phyloP scores from a whole-genome alignment of 2,888 invertebrate species.

The Phragmatobia fuliginosa region DNA sequence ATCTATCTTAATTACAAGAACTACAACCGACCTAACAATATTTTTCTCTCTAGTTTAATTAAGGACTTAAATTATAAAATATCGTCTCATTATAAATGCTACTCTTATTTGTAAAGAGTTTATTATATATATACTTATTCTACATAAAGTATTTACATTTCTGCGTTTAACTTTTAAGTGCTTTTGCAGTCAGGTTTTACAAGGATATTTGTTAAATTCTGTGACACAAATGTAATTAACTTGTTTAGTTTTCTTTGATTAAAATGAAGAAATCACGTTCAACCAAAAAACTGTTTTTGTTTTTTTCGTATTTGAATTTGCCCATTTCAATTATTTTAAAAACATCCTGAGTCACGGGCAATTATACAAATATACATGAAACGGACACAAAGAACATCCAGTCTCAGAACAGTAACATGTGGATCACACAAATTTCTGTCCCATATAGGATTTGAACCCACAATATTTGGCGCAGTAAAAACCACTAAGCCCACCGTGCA shows the following conservation, averaged over 20 bases:
- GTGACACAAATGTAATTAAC: constrained; percentile 36
- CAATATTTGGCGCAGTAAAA: too few species aligned
- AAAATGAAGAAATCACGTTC: constrained; percentile 5
- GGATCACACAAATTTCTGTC: too few species aligned
- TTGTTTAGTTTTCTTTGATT: constrained; percentile 35
- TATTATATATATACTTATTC: constrained; percentile 8
- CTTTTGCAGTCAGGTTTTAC: constrained; percentile 57
- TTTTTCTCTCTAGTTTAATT: too few species aligned
- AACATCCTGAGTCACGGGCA: too few species aligned
- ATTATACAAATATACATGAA: too few species aligned
- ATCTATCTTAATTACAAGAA: too few species aligned
- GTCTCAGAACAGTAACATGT: too few species aligned
- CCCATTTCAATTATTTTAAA: too few species aligned
- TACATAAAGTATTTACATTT: constrained; percentile 40
- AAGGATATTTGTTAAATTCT: constrained; percentile 49
- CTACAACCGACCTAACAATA: too few species aligned
- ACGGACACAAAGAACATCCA: too few species aligned
- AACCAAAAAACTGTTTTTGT: neutral
- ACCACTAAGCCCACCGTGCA: too few species aligned
- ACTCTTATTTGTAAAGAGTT: constrained; percentile 6
- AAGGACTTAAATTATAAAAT: neutral
- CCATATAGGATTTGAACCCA: too few species aligned
- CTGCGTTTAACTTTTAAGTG: constrained; percentile 61
- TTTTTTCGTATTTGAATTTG: neutral
- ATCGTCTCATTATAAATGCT: neutral